Conservation (phyloP, 2,797 vertebrate species). For the Hirundo rustica region DNA sequence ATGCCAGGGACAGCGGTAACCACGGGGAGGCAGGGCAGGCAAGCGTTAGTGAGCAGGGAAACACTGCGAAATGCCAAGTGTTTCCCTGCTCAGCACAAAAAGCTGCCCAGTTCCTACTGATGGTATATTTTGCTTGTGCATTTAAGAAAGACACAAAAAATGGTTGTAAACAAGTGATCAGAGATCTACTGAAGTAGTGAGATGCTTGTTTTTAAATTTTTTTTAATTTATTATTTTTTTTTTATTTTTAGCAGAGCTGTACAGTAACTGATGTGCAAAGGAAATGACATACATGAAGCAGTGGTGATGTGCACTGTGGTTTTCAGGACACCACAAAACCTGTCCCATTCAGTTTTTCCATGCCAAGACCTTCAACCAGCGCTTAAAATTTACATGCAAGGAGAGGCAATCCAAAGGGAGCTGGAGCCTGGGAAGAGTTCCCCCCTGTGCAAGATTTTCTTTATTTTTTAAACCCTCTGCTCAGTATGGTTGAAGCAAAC, state of each 20-base stretch:
- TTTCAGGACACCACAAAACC: neutral
- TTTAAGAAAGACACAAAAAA: neutral
- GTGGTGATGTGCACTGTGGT: neutral
- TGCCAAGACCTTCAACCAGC: neutral
- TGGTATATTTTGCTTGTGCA: neutral
- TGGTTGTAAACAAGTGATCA: neutral
- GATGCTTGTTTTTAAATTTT: neutral
- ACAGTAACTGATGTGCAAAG: neutral
- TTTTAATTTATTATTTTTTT: neutral
- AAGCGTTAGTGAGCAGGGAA: neutral
- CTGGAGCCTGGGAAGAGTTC: neutral
- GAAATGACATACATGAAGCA: neutral
- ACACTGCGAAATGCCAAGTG: rapidly evolving
- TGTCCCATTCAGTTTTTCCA: neutral
- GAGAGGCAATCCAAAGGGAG: neutral
- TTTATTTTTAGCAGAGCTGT: neutral
- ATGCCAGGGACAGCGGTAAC: neutral
- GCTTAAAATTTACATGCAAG: neutral
- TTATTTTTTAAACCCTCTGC: neutral
- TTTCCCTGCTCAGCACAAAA: neutral
- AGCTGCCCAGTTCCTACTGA: neutral
- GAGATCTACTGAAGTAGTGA: neutral
- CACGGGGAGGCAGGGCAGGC: slow-evolving; percentile 47
- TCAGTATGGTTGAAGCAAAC: neutral
- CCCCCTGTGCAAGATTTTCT: neutral